Base-by-base conservation (phyloP, 1,140 invertebrate genomes). In the Microplitis mediator region DNA sequence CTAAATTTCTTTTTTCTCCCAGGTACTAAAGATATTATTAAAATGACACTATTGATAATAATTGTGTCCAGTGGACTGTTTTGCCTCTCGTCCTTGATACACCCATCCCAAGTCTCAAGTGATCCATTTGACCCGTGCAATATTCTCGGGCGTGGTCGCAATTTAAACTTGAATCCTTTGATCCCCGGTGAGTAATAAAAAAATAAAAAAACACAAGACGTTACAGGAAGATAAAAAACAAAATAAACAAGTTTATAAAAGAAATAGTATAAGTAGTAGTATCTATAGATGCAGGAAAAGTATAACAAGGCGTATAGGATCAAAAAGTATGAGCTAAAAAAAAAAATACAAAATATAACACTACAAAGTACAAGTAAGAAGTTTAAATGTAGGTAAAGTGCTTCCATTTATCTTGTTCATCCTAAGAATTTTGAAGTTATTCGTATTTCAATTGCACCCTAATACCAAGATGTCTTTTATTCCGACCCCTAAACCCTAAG, bases 391-490 rank as follows among this genome's bases (percentile, higher is more conserved):
- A 45, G 39, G 62, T 67, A 39, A 35, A n/a, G 45, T 9, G 45
- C 60, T 69, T 34, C 50, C 39, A 39, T 61, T 73, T 61, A 66
- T 66, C 64, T 67, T 67, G 58, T 54, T 36, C 65, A 36, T 64
- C 31, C 66, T 45, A 69, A 76, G 79, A 81, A 80, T 81, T 81
- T 74, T 56, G 69, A 79, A 80, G 79, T 80, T 80, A 75, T 80
- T 80, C 76, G 39, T 78, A 72, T 79, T 80, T 73, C 73, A 76
- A 77, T 80, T 73, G 74, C 71, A 69, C 65, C 61, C 60, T 58
- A 23, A 23, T 16, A 58, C 23, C 4, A 5, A 54, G 5, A 54
- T 54, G n/a, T 13, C 9, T n/a, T 54, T 54, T 9, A 6, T 54
- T n/a, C n/a, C 14, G 16, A 54, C 39, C 11, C 11, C 39, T 45